Conservation (phyloP, 2,888 invertebrate genomes). For the Aspidiotus rigidus region DNA sequence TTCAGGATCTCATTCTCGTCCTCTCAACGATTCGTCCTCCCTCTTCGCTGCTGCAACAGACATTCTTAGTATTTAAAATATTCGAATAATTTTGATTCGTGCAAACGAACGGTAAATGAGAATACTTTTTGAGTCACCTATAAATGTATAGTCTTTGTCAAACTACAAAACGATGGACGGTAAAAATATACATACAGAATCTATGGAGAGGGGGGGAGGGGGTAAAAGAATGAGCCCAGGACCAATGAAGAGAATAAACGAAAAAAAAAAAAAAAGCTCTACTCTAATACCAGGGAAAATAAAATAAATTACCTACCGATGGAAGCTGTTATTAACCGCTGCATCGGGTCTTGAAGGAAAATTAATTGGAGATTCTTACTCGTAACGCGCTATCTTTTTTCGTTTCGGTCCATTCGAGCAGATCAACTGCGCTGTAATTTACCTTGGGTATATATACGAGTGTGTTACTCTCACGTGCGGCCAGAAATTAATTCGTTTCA, state of each 20-base stretch:
- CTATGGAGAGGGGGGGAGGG: conserved; percentile 11
- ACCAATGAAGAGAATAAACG: conserved; percentile 2
- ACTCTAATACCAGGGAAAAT: conserved; percentile 19
- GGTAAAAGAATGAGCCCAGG: conserved; percentile 12
- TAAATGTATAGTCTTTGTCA: too few relatives aligned
- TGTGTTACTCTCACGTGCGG: conserved; percentile 4
- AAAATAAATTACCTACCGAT: conserved; percentile 29
- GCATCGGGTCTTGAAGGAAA: conserved; percentile 25
- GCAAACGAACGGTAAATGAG: too few relatives aligned
- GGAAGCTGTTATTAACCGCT: conserved; percentile 30
- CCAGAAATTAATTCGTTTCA: conserved; percentile 4
- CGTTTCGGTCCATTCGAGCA: conserved; percentile 4
- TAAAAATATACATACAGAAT: too few relatives aligned
- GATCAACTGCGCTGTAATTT: neutral
- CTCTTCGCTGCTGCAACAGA: too few relatives aligned
- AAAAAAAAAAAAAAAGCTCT: conserved; percentile 23
- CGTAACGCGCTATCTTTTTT: conserved; percentile 24
- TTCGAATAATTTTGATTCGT: too few relatives aligned
- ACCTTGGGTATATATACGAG: neutral
- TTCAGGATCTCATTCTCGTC: too few relatives aligned
- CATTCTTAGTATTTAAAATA: too few relatives aligned
- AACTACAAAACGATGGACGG: too few relatives aligned
- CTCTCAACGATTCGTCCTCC: too few relatives aligned
- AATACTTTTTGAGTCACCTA: too few relatives aligned
- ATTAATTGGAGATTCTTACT: conserved; percentile 28